phyloP scores from a whole-genome alignment of 1,140 invertebrate species.

The Aradophagus sp. region DNA sequence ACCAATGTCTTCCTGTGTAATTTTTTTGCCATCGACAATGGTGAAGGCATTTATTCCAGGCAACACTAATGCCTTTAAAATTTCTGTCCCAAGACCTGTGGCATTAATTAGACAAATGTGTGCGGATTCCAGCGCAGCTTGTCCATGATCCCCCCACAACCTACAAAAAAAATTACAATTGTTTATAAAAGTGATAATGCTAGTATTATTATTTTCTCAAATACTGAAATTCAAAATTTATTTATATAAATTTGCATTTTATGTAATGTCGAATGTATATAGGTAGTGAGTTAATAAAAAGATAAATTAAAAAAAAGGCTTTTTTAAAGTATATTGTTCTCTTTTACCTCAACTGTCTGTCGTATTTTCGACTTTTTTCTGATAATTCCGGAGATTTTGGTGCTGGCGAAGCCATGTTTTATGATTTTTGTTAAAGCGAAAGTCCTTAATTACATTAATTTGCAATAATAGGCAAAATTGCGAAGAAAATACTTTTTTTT shows the following conservation, averaged over 20 bases:
- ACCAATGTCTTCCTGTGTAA: constrained; percentile 92
- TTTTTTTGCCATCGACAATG: constrained; percentile 92
- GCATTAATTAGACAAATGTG: constrained; percentile 97
- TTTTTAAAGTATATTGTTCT: neutral
- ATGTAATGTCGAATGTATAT: too few species aligned
- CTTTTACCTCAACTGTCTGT: constrained; percentile 86
- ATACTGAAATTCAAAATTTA: too few species aligned
- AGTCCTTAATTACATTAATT: constrained; percentile 11
- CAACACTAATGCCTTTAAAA: constrained; percentile 93
- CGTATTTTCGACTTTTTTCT: constrained; percentile 89
- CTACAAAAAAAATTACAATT: constrained; percentile 71
- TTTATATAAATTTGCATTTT: too few species aligned
- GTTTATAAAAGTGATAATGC: constrained; percentile 3
- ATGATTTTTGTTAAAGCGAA: constrained; percentile 1
- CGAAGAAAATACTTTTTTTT: too few species aligned
- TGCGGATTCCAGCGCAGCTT: constrained; percentile 88
- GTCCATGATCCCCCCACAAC: constrained; percentile 98
- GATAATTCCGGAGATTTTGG: constrained; percentile 88
- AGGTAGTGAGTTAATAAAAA: too few species aligned
- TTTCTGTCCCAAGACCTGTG: constrained; percentile 94
- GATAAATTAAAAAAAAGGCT: neutral
- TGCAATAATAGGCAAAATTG: too few species aligned
- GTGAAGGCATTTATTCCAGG: constrained; percentile 98
- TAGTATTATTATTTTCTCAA: too few species aligned
- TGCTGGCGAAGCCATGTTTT: constrained; percentile 81